A percentile compares a stretch with the other conserved stretches of the same genome.
These are phyloP conservation scores for Drosophila ercepeae DNA, from an alignment of 1,140 invertebrate species.

Conservation along the genomic window DNA sequence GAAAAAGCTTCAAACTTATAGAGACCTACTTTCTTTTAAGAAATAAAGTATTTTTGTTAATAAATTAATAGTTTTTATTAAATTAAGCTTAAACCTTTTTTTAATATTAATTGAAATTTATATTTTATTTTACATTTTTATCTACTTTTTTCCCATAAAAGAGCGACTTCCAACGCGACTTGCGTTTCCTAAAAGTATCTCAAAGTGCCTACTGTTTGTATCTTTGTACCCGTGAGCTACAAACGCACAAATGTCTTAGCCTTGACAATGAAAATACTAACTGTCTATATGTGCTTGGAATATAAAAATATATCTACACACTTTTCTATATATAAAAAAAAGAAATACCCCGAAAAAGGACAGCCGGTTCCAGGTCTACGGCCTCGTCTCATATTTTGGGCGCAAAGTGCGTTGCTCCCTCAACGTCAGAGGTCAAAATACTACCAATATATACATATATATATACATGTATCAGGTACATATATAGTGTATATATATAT, in stretches of 20 bases:
- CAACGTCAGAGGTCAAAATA: constrained; percentile 31
- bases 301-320: neutral
- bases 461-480: neutral
- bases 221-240: constrained; percentile 22
- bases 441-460: neutral
- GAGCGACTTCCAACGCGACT: neutral
- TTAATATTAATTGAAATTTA: too few relatives aligned
- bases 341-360: constrained; percentile 14
- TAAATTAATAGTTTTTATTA: too few relatives aligned
- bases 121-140: neutral
- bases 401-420: constrained; percentile 28
- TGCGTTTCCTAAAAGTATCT: neutral
- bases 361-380: constrained; percentile 47
- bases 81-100: too few relatives aligned
- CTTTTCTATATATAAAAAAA: neutral
- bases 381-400: constrained; percentile 17
- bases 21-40: too few relatives aligned
- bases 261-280: constrained; percentile 62
- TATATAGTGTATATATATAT: neutral
- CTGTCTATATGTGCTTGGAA: constrained; percentile 2
- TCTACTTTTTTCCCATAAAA: too few relatives aligned
- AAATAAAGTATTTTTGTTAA: too few relatives aligned
- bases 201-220: neutral
- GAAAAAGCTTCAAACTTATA: too few relatives aligned
- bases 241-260: constrained; percentile 53